Evolutionary conservation across 2,113 vertebrate genomes (phyloP).

Genomic region (Phainopepla nitens): DNA sequence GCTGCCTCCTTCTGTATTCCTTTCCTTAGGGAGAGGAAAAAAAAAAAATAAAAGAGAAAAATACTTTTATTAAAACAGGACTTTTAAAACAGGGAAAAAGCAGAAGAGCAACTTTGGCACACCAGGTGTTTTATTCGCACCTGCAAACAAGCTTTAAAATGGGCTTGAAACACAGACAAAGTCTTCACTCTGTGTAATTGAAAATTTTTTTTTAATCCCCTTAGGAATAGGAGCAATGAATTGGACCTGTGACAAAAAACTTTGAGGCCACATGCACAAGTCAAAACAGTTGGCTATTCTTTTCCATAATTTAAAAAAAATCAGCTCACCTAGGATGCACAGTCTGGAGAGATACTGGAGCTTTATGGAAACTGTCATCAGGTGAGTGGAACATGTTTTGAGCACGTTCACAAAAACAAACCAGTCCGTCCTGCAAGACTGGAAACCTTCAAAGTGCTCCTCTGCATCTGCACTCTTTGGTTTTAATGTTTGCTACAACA

Average conservation of each 20-base stretch:
- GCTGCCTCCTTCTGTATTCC: background rate
- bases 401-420: background rate
- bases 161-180: background rate
- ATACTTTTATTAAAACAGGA: background rate
- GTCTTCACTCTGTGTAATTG: background rate
- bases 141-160: background rate
- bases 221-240: background rate
- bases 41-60: background rate
- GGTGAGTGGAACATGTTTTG: background rate
- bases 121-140: background rate
- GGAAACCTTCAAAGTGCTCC: background rate
- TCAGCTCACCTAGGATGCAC: background rate
- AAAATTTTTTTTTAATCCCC: background rate
- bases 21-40: background rate
- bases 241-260: background rate
- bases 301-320: background rate
- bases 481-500: rapidly evolving
- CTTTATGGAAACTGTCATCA: rapidly evolving
- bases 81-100: background rate
- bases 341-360: rapidly evolving
- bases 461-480: background rate
- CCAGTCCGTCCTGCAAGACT: no score
- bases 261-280: no score
- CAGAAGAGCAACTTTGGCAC: background rate
- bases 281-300: background rate